Percentiles rank a stretch among this genome's conserved stretches.
Evolutionary conservation across 2,113 vertebrate genomes (phyloP).

Genomic region (Columbina picui): DNA sequence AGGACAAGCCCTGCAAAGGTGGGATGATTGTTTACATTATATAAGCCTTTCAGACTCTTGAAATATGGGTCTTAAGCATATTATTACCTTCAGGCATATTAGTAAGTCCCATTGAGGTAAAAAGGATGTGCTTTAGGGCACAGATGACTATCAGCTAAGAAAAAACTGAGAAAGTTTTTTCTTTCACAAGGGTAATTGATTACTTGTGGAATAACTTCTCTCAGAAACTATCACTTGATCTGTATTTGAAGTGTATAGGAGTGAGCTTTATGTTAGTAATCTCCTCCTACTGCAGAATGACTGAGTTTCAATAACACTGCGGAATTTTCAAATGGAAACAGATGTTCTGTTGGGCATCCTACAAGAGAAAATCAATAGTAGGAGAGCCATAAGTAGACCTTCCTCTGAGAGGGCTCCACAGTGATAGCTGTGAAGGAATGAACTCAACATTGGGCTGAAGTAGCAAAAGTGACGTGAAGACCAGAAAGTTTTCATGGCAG

Average conservation of each 20-base stretch:
- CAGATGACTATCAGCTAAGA: background rate
- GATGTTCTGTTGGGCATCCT: background rate
- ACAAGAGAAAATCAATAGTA: background rate
- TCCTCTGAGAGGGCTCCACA: background rate
- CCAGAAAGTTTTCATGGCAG: background rate
- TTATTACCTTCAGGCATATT: background rate
- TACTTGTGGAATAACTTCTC: constrained; percentile 24
- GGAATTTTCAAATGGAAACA: constrained; percentile 4
- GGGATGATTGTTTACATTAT: background rate
- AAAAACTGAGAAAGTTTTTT: constrained; percentile 4
- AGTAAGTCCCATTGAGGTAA: background rate
- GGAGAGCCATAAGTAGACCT: background rate
- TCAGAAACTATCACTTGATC: constrained; percentile 23
- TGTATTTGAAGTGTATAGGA: constrained; percentile 11
- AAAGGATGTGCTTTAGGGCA: constrained; percentile 22
- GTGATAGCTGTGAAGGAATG: background rate
- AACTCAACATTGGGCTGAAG: background rate
- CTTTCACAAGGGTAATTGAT: constrained; percentile 29
- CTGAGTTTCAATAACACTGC: constrained; percentile 17
- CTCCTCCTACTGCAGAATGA: constrained; percentile 26
- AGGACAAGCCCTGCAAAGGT: background rate
- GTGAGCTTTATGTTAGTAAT: background rate
- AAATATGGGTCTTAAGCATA: background rate
- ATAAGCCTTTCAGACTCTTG: background rate
- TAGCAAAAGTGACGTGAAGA: background rate